These are phyloP conservation scores for Drosophila rhopaloa DNA, from an alignment of 1,140 invertebrate genomes.

Conservation along the genomic window DNA sequence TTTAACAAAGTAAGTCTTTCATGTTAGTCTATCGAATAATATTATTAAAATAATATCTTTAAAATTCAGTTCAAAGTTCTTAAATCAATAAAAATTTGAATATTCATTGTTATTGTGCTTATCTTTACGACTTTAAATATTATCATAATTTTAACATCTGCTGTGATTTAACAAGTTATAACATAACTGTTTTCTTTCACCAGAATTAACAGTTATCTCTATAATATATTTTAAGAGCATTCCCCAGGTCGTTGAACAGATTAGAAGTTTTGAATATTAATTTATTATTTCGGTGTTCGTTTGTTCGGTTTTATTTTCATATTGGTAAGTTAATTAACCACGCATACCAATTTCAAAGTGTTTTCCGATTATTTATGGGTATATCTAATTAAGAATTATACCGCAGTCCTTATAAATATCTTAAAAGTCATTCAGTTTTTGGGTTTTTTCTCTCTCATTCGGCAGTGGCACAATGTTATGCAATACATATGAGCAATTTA, in stretches of 20 bases:
- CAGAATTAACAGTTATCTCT: background rate
- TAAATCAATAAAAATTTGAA: constrained; percentile 10
- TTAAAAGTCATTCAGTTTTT: constrained; percentile 40
- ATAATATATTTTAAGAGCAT: constrained; percentile 21
- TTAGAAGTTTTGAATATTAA: constrained; percentile 19
- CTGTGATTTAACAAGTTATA: constrained; percentile 9
- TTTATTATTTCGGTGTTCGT: constrained; percentile 1
- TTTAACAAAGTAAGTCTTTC: too few species aligned
- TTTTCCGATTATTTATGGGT: constrained; percentile 50
- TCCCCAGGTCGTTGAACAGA: constrained; percentile 20
- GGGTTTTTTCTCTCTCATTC: background rate
- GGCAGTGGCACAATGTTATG: constrained; percentile 35
- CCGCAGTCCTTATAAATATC: constrained; percentile 15
- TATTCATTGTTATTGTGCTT: constrained; percentile 31
- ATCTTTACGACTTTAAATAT: constrained; percentile 30
- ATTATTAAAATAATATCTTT: too few species aligned
- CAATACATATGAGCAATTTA: constrained; percentile 44
- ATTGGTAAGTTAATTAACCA: constrained; percentile 31
- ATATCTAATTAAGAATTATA: constrained; percentile 43
- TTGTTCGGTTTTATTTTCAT: constrained; percentile 12
- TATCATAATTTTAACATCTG: constrained; percentile 22
- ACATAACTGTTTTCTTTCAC: background rate
- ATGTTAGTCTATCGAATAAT: too few species aligned
- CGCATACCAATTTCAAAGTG: constrained; percentile 25
- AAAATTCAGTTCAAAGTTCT: constrained; percentile 1